Percentiles rank a stretch among this genome's conserved stretches.
These are phyloP conservation scores for Malurus splendens DNA, from an alignment of 2,797 vertebrate species.

Conservation along the genomic window DNA sequence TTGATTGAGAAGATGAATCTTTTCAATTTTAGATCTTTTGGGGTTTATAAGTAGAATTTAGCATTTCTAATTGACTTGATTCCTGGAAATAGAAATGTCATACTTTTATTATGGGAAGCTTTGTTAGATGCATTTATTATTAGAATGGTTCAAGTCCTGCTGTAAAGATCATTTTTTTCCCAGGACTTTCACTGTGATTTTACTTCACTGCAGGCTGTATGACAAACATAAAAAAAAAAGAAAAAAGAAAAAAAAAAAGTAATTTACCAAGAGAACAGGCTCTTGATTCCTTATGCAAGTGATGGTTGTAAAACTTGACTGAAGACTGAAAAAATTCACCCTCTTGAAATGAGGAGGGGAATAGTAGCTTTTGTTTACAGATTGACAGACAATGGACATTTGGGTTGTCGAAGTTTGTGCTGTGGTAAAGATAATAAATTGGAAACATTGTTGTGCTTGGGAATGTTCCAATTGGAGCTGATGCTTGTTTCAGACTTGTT, in stretches of 20 bases:
- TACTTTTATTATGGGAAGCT: conserved; percentile 75
- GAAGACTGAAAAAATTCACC: conserved; percentile 68
- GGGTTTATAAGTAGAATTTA: conserved; percentile 83
- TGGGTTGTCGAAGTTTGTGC: conserved; percentile 90
- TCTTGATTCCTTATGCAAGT: conserved; percentile 71
- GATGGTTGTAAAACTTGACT: conserved; percentile 62
- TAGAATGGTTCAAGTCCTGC: conserved; percentile 73
- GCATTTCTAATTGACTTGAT: conserved; percentile 80
- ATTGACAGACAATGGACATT: conserved; percentile 77
- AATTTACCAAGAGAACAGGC: conserved; percentile 61
- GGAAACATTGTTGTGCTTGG: conserved; percentile 72
- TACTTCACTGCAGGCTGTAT: conserved; percentile 74
- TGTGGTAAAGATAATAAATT: conserved; percentile 88
- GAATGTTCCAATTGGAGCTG: conserved; percentile 62
- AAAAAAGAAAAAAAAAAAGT: neutral
- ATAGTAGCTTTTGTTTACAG: conserved; percentile 84
- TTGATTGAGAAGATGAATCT: conserved; percentile 68
- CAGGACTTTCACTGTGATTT: conserved; percentile 92
- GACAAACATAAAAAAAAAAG: neutral
- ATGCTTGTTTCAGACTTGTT: conserved; percentile 51
- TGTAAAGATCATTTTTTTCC: conserved; percentile 72
- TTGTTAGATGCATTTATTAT: conserved; percentile 75
- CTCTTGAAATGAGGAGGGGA: conserved; percentile 43
- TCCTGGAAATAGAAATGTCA: conserved; percentile 75
- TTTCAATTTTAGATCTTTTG: conserved; percentile 83